Base-by-base conservation (phyloP, 30 jellyfish, hydroid and myxozoan genomes). In the Catostylus mosaicus region DNA sequence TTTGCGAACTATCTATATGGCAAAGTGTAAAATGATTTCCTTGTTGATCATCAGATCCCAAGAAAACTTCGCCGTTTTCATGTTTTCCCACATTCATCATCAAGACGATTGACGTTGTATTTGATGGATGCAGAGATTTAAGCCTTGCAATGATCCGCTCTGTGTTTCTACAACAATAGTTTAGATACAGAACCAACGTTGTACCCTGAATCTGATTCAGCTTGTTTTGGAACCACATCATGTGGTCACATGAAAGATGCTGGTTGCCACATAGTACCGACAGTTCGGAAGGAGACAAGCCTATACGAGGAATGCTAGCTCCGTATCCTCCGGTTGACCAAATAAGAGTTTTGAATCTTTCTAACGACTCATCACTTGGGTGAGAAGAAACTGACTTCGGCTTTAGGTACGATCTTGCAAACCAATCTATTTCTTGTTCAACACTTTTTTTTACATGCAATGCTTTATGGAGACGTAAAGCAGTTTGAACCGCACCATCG, bases 391-490 rank as follows among this genome's bases (percentile, higher is more conserved):
- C 66, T 10, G 82, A 69, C n/a, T 29, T 69, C 22, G 82, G 66
- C 22, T 30, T 12, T 8, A 69, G 0, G 66, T 32, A 33, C 22
- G 37, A 38, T 18, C 40, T 22, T 33, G 64, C 34, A 37, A 69
- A 69, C 82, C 82, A 69, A 24, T 34, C 82, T 14, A 40, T 32
- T 29, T 69, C 82, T 14, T 69, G 30, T 36, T 69, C 82, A 24
- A 69, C 82, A 5, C 30, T 20, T 14, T 40, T 46, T 43, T 69
- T 37, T 23, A 69, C n/a, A 12, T 26, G 10, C 14, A 18, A 35
- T 40, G 65, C 82, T 37, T 12, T 69, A 38, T 69, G 66, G 1
- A 69, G 30, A 2, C 24, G 40, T 9, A 37, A 37, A 34, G 59
- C 54, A 20, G 27, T 31, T 30, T 34, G 56, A 16, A 67, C 35